These are phyloP conservation scores for Eulithis testata DNA, from an alignment of 2,888 invertebrate species.

Conservation along the genomic window DNA sequence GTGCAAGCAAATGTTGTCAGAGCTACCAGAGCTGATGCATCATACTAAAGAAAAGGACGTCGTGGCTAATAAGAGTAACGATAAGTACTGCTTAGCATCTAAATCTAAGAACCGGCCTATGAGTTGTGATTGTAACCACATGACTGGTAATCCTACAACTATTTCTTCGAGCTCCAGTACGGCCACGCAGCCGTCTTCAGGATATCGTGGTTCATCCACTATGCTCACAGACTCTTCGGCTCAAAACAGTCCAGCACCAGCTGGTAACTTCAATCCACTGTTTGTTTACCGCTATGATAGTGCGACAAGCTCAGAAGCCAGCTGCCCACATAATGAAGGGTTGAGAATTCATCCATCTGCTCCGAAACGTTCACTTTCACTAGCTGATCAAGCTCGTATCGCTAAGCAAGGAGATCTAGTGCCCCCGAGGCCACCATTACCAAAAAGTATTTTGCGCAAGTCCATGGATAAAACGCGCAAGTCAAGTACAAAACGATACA, in stretches of 20 bases:
- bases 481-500: conserved; percentile 87
- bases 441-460: conserved; percentile 89
- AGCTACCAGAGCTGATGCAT: conserved; percentile 90
- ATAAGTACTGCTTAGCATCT: conserved; percentile 76
- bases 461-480: conserved; percentile 83
- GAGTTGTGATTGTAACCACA: conserved; percentile 85
- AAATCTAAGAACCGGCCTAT: conserved; percentile 85
- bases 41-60: conserved; percentile 85
- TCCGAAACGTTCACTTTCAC: conserved; percentile 88
- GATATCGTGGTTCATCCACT: conserved; percentile 94
- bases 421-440: conserved; percentile 89
- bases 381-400: conserved; percentile 81
- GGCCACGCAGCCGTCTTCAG: conserved; percentile 92
- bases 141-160: conserved; percentile 82
- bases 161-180: conserved; percentile 89
- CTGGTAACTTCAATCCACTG: conserved; percentile 87
- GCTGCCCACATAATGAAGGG: conserved; percentile 85
- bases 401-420: conserved; percentile 80
- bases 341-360: conserved; percentile 81
- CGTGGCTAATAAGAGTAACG: conserved; percentile 58
- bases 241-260: conserved; percentile 87
- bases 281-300: conserved; percentile 94
- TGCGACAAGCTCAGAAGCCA: conserved; percentile 89
- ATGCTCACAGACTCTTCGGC: conserved; percentile 90
- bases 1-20: conserved; percentile 90